Conservation (phyloP, 2,888 invertebrate species). For the Euplexia lucipara region DNA sequence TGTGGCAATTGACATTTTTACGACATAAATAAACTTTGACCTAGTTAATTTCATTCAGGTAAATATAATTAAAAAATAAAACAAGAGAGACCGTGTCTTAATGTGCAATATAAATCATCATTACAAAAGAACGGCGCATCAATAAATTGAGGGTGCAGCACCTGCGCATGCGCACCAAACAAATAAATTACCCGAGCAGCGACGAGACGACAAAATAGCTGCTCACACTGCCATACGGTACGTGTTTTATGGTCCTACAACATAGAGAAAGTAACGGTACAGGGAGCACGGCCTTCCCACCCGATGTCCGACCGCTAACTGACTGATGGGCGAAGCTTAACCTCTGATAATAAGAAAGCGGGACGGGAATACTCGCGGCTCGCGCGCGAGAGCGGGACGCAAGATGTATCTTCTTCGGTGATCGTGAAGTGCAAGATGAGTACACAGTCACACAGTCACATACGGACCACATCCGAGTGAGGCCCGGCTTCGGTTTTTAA, state of each 20-base stretch:
- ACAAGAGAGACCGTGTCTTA: slow-evolving; percentile 45
- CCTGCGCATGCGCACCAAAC: slow-evolving; percentile 73
- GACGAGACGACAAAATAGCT: slow-evolving; percentile 80
- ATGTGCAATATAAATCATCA: slow-evolving; percentile 63
- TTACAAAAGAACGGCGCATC: slow-evolving; percentile 64
- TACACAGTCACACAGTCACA: slow-evolving; percentile 91
- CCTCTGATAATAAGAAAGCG: slow-evolving; percentile 90
- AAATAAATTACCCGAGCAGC: slow-evolving; percentile 80
- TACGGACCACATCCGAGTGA: slow-evolving; percentile 89
- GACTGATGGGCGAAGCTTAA: slow-evolving; percentile 89
- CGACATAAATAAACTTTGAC: slow-evolving; percentile 77
- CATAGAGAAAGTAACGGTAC: slow-evolving; percentile 87
- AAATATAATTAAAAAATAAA: slow-evolving; percentile 42
- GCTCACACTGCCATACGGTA: slow-evolving; percentile 79
- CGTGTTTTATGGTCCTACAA: slow-evolving; percentile 82
- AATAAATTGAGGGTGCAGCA: slow-evolving; percentile 71
- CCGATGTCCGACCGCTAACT: slow-evolving; percentile 87
- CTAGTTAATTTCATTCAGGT: slow-evolving; percentile 67
- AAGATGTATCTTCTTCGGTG: slow-evolving; percentile 89
- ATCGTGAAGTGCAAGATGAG: slow-evolving; percentile 90
- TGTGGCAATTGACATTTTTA: slow-evolving; percentile 70
- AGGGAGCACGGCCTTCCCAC: slow-evolving; percentile 84
- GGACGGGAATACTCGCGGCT: slow-evolving; percentile 72
- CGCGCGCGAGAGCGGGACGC: slow-evolving; percentile 75
- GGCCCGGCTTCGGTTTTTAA: slow-evolving; percentile 85